A percentile compares a stretch with the other conserved stretches of the same genome.
Conservation (phyloP, 2,888 invertebrate species). For the Hyposoter didymator region DNA sequence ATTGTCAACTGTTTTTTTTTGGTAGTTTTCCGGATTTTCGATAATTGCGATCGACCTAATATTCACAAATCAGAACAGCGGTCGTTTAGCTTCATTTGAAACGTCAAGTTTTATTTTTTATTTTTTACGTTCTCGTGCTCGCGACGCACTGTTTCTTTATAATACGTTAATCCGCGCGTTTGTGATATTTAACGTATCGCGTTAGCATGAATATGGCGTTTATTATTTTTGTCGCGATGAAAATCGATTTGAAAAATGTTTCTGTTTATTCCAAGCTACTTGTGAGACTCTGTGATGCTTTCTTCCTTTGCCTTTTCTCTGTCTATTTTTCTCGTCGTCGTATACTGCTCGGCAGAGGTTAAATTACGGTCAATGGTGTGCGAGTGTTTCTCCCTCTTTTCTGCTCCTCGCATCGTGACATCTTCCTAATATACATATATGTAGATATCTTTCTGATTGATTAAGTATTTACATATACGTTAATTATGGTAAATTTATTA, state of each 20-base stretch:
- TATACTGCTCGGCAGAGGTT: slow-evolving; percentile 50
- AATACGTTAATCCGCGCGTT: slow-evolving; percentile 47
- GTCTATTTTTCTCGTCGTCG: slow-evolving; percentile 51
- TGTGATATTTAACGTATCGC: slow-evolving; percentile 37
- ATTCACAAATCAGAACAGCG: slow-evolving; percentile 57
- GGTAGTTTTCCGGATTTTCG: slow-evolving; percentile 28
- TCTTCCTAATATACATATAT: background rate
- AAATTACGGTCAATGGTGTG: background rate
- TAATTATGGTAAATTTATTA: slow-evolving; percentile 26
- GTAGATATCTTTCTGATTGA: background rate
- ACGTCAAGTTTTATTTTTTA: slow-evolving; percentile 31
- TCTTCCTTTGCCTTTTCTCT: slow-evolving; percentile 34
- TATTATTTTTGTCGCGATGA: slow-evolving; percentile 60
- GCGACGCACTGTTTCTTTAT: slow-evolving; percentile 58
- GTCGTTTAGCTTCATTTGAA: slow-evolving; percentile 31
- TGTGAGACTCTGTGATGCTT: slow-evolving; percentile 29
- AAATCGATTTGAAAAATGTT: slow-evolving; percentile 10
- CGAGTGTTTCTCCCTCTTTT: slow-evolving; percentile 3
- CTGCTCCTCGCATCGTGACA: background rate
- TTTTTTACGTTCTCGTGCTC: slow-evolving; percentile 33
- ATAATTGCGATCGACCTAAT: slow-evolving; percentile 60
- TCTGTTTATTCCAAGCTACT: slow-evolving; percentile 28
- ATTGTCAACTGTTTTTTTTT: slow-evolving; percentile 31
- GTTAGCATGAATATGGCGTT: slow-evolving; percentile 54
- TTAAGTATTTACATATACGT: slow-evolving; percentile 27